phyloP scores from a whole-genome alignment of 1,140 invertebrate genomes.

The Polypedilum vanderplanki region DNA sequence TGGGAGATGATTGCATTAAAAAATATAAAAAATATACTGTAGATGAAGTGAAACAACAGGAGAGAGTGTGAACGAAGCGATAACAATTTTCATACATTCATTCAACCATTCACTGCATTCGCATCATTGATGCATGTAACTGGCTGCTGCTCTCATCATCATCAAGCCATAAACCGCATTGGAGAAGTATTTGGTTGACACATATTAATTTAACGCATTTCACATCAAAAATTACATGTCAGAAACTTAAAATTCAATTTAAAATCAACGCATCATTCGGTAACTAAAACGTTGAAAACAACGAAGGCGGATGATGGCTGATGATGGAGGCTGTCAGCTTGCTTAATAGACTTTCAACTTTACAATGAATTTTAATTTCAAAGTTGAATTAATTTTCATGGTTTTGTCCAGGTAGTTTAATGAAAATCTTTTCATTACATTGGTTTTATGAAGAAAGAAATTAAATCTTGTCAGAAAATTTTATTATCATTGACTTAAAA shows the following conservation, averaged over 20 bases:
- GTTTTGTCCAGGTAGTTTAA: too few relatives aligned
- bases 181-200: constrained; percentile 17
- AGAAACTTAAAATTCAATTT: constrained; percentile 15
- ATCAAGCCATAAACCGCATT: neutral
- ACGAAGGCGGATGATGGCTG: neutral
- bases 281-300: neutral
- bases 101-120: neutral
- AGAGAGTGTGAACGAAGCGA: constrained; percentile 15
- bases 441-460: too few relatives aligned
- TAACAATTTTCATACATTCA: neutral
- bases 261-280: neutral
- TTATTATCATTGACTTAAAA: too few relatives aligned
- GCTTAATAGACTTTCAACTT: constrained; percentile 10
- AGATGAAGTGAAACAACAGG: neutral
- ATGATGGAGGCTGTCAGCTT: neutral
- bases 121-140: neutral
- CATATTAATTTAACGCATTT: constrained; percentile 19
- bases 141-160: neutral
- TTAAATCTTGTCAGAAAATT: too few relatives aligned
- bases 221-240: constrained; percentile 18
- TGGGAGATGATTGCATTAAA: too few relatives aligned
- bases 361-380: constrained; percentile 14
- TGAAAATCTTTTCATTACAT: too few relatives aligned
- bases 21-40: too few relatives aligned
- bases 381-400: constrained; percentile 1